Percentiles rank a stretch among this genome's conserved stretches.
Evolutionary conservation across 2,797 vertebrate genomes (phyloP).

Genomic region (Pteronotus mesoamericanus): DNA sequence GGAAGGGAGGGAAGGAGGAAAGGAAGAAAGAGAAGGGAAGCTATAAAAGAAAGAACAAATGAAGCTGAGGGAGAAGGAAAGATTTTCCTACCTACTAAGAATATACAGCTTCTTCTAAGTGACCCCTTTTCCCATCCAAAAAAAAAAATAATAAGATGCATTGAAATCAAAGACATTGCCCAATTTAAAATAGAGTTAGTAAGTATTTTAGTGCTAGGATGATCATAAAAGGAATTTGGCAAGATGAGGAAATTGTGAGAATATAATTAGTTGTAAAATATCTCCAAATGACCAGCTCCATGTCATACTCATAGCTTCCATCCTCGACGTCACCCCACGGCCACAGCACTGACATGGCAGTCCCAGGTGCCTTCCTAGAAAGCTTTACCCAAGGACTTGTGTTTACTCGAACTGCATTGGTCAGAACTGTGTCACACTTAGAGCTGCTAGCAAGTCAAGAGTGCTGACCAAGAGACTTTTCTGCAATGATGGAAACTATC

Average conservation of each 20-base stretch:
- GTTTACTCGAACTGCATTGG: background rate
- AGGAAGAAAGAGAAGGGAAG: too few relatives aligned
- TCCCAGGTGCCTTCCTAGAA: background rate
- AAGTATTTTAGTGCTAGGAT: background rate
- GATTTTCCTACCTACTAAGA: background rate
- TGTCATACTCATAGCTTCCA: background rate
- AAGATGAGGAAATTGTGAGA: background rate
- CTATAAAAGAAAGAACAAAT: background rate
- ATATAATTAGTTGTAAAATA: background rate
- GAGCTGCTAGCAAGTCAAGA: background rate
- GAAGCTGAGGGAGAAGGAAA: background rate
- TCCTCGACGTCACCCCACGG: background rate
- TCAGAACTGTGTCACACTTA: background rate
- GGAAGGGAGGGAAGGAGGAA: fast-evolving
- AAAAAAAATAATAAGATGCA: background rate
- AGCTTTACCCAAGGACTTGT: background rate
- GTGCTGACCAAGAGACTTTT: background rate
- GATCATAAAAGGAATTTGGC: background rate
- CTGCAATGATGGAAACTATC: background rate
- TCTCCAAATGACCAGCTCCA: background rate
- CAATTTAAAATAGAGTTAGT: background rate
- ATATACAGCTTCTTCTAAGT: background rate
- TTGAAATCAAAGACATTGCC: background rate
- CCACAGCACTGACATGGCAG: background rate
- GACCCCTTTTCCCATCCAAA: background rate